Evolutionary conservation across 2,113 vertebrate species (phyloP), one percentile per base, ranked within the genome.

Genomic region (Tyrannus savana): DNA sequence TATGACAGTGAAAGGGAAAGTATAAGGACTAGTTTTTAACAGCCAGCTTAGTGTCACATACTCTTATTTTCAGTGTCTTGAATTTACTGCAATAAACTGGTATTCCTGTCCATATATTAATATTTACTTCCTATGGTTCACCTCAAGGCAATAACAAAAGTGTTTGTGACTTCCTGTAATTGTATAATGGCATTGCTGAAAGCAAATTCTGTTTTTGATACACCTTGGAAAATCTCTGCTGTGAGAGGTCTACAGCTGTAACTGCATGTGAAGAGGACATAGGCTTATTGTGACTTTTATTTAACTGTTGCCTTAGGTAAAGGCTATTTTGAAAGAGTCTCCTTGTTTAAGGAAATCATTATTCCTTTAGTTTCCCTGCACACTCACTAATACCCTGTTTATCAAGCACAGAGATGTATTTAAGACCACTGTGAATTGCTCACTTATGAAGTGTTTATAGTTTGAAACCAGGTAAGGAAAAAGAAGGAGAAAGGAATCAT

Each of bases 141-240:
- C 42, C 31, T 92, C 35, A 42, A 79, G 44, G 64, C 52, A 88
- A 23, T 92, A 90, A 89, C 22, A 56, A 81, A 80, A 86, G 74
- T 55, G 30, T 49, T 67, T 47, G 8, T 83, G 49, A 56, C 88
- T 93, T 92, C 75, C 68, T 86, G 15, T 71, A 84, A 78, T 75
- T 78, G 25, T 60, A 52, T 84, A 77, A 50, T 67, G 46, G 23
- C 49, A 41, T 82, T 84, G 58, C 80, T 84, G 52, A 87, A 96
- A 90, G 83, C 66, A 94, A 87, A 64, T 88, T 49, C 71, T 88
- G 44, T 44, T 89, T 89, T 49, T 92, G 24, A 62, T 90, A 53
- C 18, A 84, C 58, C n/a, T 82, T 91, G 59, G 73, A 78, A 90
- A 81, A 90, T 69, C n/a, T 66, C 4, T 66, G 37, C 47, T 58